Conservation (phyloP, 2,797 vertebrate genomes). For the Phoeniculus purpureus region DNA sequence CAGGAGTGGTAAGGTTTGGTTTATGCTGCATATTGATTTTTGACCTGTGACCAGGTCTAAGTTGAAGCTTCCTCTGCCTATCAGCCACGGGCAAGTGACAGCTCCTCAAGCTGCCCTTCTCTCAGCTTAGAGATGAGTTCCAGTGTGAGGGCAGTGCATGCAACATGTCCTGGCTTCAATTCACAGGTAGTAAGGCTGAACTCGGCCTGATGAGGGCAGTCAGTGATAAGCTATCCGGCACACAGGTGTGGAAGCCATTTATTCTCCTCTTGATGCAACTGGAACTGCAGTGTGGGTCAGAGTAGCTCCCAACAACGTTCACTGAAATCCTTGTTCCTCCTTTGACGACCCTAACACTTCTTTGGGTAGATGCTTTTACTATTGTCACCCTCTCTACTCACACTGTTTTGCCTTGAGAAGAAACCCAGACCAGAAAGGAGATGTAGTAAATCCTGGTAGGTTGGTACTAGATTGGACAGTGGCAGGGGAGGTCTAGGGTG, state of each 20-base stretch:
- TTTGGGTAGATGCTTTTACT: neutral
- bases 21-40: neutral
- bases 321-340: neutral
- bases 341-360: rapidly evolving
- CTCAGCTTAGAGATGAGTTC: neutral
- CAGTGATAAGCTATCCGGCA: neutral
- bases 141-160: neutral
- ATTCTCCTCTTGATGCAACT: neutral
- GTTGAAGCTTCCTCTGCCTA: neutral
- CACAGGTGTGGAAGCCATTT: neutral
- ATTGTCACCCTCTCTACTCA: neutral
- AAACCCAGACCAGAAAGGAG: neutral
- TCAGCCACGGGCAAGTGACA: neutral
- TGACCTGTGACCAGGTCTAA: neutral
- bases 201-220: neutral
- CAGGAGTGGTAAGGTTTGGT: neutral
- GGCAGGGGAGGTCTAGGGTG: neutral
- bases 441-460: neutral
- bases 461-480: neutral
- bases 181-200: neutral
- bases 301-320: neutral
- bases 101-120: neutral
- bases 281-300: neutral
- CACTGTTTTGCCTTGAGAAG: neutral
- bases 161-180: rapidly evolving